phyloP scores from a whole-genome alignment of 2,797 vertebrate species.

The Parambassis ranga region DNA sequence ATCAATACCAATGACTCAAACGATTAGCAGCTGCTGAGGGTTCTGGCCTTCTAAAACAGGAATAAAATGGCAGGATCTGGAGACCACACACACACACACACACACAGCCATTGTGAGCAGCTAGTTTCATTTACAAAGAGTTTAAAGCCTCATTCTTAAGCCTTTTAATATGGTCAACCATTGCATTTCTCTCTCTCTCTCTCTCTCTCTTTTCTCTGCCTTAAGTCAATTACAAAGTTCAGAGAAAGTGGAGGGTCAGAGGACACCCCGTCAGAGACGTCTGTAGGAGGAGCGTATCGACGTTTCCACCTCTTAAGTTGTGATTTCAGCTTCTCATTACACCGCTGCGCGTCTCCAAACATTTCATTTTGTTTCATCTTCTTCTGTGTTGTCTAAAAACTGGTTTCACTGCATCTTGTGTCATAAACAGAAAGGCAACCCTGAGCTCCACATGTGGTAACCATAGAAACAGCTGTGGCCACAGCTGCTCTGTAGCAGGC shows the following conservation, averaged over 20 bases:
- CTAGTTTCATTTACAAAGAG: not conserved
- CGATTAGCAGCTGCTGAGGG: constrained; percentile 6
- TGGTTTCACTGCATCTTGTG: too few species aligned
- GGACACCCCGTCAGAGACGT: too few species aligned
- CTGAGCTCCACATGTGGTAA: not conserved
- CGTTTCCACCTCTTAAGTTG: too few species aligned
- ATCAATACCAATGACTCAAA: constrained; percentile 36
- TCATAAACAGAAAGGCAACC: not conserved
- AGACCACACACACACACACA: not conserved
- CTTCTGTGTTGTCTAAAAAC: not conserved
- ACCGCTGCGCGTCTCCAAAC: too few species aligned
- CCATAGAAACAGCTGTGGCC: constrained; percentile 10
- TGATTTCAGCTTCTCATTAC: too few species aligned
- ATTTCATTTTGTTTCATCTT: too few species aligned
- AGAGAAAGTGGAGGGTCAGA: too few species aligned
- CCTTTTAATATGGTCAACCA: not conserved
- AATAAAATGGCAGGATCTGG: constrained; percentile 7
- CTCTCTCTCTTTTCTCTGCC: too few species aligned
- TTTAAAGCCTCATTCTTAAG: constrained; percentile 1
- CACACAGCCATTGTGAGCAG: too few species aligned
- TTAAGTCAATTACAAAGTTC: too few species aligned
- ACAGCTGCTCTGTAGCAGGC: too few species aligned
- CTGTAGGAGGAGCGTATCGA: too few species aligned
- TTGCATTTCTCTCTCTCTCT: not conserved
- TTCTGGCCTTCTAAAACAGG: constrained; percentile 5